Base-by-base conservation (phyloP, 2,797 vertebrate genomes). In the Rhinogobio ventralis region DNA sequence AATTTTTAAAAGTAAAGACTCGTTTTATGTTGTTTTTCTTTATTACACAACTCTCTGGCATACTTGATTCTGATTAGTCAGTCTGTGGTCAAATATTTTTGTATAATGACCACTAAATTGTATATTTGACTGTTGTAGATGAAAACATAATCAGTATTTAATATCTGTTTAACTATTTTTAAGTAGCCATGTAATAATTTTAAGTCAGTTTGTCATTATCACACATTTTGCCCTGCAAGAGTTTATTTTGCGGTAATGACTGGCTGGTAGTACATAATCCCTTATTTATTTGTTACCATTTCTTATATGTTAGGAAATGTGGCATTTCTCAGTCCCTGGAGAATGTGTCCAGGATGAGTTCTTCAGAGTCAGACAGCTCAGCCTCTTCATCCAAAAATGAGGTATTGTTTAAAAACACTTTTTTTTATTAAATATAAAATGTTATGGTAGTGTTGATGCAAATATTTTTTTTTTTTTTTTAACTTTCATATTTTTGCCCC, bases 271-370 rank as follows among this genome's bases (percentile, higher is more conserved):
- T 76, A 55, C 13, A 78, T 25, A 55, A 83, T 25, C 60, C 17
- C 60, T 84, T 23, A 77, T 78, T 7, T 84, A 10, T 84, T 20
- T 68, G 14, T 53, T 25, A 69, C 20, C 4, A 2, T 81, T 25
- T 19, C 76, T 7, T 87, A 23, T 19, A 62, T 85, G 81, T 2
- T 92, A 95, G 94, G 71, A n/a, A 3, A 23, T 90, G 88, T 88
- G 91, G 81, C 19, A 93, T 93, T 89, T 94, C 95, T 55, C 90
- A 93, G 82, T 97, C 97, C 1, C 89, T 93, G 20, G 94, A 96
- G 30, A 96, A 98, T 25, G 82, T 98, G 79, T 93, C 94, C 62
- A 91, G 66, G 23, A 78, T 94, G 17, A 92, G 90, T 85, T 94
- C 94, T 0, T 93, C 95, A 10, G 91, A 92, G 13, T 92, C 94